These are phyloP conservation scores for Apostichopus japonicus DNA, from an alignment of 35 echinoderm and acorn worm species.

Conservation along the genomic window DNA sequence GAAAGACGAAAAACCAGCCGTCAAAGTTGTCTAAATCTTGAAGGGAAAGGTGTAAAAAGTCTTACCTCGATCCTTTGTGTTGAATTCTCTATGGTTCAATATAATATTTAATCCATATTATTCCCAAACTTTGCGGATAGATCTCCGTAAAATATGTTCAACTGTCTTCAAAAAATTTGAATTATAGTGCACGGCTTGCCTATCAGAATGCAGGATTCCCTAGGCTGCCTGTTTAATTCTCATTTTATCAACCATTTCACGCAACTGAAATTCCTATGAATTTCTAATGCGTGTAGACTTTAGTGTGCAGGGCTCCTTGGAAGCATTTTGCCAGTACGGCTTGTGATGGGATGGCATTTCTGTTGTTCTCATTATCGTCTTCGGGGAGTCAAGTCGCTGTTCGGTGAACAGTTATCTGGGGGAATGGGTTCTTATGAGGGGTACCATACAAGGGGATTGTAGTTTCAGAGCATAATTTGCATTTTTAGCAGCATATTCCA, in stretches of 20 bases:
- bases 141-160: constrained; percentile 38
- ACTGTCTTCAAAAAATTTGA: constrained; percentile 40
- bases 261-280: constrained; percentile 56
- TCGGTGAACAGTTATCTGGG: constrained; percentile 12
- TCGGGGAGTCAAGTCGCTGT: background rate
- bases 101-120: constrained; percentile 51
- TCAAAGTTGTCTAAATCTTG: background rate
- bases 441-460: constrained; percentile 15
- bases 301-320: constrained; percentile 10
- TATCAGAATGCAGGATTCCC: constrained; percentile 52
- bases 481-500: background rate
- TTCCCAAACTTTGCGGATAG: constrained; percentile 28
- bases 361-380: constrained; percentile 44
- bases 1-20: background rate
- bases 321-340: constrained; percentile 36
- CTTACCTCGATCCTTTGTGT: constrained; percentile 33
- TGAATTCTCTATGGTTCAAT: constrained; percentile 16
- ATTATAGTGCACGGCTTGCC: constrained; percentile 34
- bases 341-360: constrained; percentile 11
- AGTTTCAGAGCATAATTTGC: background rate
- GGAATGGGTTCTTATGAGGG: constrained; percentile 32
- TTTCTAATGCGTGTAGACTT: constrained; percentile 46
- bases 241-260: constrained; percentile 53
- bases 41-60: background rate
- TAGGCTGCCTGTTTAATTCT: constrained; percentile 56